Conservation (phyloP, 92 coral and sea anemone species). For the Phenganax stokvisi region DNA sequence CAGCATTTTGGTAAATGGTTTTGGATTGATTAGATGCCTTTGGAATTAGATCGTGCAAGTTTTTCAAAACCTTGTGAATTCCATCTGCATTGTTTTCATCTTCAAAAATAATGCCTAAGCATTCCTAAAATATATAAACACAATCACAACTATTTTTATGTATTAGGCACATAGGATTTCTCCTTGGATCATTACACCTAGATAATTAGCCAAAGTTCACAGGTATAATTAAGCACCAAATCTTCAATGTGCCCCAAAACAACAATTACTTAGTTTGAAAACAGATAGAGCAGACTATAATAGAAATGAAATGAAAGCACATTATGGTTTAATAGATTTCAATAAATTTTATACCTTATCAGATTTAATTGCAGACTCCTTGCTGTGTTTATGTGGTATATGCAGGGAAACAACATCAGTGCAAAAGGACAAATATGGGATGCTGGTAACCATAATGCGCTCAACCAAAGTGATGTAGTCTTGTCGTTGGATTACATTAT, state of each 20-base stretch:
- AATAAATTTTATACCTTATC: constrained; percentile 7
- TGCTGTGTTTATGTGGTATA: constrained; percentile 30
- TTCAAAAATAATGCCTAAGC: constrained; percentile 27
- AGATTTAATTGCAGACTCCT: constrained; percentile 9
- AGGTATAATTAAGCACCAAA: background rate
- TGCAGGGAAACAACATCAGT: constrained; percentile 5
- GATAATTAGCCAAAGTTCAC: background rate
- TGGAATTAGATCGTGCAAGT: background rate
- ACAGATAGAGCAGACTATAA: too few relatives aligned
- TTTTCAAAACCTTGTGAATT: background rate
- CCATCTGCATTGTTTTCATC: constrained; percentile 34
- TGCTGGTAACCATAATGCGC: constrained; percentile 14
- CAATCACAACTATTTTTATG: background rate
- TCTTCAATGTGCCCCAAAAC: too few relatives aligned
- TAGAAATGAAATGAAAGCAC: too few relatives aligned
- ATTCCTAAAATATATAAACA: background rate
- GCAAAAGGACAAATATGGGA: constrained; percentile 18
- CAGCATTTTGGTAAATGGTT: constrained; percentile 1
- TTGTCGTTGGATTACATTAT: constrained; percentile 9
- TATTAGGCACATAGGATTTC: background rate
- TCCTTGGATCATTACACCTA: background rate
- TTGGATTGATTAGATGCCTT: background rate
- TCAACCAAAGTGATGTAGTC: constrained; percentile 34
- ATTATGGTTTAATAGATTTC: too few relatives aligned
- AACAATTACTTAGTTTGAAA: too few relatives aligned